phyloP scores from a whole-genome alignment of 2,888 invertebrate genomes.

The Chymomyza procnemis region DNA sequence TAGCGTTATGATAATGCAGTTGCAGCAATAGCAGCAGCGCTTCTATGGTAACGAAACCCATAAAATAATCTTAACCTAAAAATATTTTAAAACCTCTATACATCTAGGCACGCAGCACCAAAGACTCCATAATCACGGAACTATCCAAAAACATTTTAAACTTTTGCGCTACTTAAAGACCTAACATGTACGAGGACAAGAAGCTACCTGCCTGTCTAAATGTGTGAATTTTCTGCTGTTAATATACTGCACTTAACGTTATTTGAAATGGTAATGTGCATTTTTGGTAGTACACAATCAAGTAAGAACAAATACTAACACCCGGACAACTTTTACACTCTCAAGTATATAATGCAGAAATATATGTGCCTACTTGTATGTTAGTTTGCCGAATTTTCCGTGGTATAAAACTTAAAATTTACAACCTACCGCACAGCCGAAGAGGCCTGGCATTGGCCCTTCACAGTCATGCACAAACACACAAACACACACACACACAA shows the following conservation, averaged over 20 bases:
- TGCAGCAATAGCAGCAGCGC: background rate
- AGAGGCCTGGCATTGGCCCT: background rate
- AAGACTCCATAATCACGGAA: too few relatives aligned
- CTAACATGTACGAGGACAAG: background rate
- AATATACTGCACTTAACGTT: constrained; percentile 51
- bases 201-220: background rate
- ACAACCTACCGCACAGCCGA: too few relatives aligned
- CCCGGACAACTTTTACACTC: too few relatives aligned
- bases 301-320: background rate
- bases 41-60: background rate
- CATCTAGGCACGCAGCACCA: too few relatives aligned
- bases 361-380: background rate
- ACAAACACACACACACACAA: too few relatives aligned
- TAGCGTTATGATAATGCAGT: background rate
- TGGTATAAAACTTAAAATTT: too few relatives aligned
- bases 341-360: background rate
- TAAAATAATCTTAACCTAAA: background rate
- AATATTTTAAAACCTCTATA: background rate
- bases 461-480: too few relatives aligned
- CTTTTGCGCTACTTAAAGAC: background rate
- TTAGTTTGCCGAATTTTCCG: too few relatives aligned
- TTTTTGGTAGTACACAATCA: constrained; percentile 10
- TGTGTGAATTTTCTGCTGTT: constrained; percentile 15
- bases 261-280: constrained; percentile 50
- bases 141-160: background rate